Conservation (phyloP, 2,888 invertebrate genomes). For the Lasioglossum lativentre region DNA sequence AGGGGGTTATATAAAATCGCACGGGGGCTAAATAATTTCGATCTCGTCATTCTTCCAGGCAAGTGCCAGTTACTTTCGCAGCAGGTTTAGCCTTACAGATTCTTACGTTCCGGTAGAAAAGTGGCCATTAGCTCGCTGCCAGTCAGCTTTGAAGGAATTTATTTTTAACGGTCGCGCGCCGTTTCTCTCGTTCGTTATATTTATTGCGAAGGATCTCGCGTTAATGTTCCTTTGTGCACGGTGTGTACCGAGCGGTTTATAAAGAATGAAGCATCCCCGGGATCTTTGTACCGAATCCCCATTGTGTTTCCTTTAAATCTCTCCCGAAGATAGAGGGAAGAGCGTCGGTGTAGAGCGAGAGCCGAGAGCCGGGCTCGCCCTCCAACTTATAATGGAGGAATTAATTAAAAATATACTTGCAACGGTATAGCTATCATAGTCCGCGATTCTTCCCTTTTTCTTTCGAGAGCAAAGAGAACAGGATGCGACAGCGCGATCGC, state of each 20-base stretch:
- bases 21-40: too few species aligned
- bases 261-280: not conserved
- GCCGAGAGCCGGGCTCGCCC: not conserved
- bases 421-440: not conserved
- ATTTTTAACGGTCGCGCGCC: not conserved
- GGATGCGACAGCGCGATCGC: too few species aligned
- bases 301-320: conserved; percentile 7
- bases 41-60: too few species aligned
- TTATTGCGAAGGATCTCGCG: not conserved
- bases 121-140: not conserved
- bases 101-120: not conserved
- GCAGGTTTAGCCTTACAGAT: not conserved
- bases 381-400: not conserved
- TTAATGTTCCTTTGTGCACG: not conserved
- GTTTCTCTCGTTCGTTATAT: not conserved
- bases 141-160: not conserved
- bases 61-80: too few species aligned
- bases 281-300: conserved; percentile 1
- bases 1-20: too few species aligned
- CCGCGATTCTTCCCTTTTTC: not conserved
- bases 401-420: conserved; percentile 10
- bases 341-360: not conserved
- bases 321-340: not conserved
- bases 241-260: not conserved
- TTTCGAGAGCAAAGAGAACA: not conserved